Percentiles rank a stretch among this genome's conserved stretches.
These are phyloP conservation scores for Antigone vipio DNA, from an alignment of 2,113 vertebrate genomes.

Conservation along the genomic window DNA sequence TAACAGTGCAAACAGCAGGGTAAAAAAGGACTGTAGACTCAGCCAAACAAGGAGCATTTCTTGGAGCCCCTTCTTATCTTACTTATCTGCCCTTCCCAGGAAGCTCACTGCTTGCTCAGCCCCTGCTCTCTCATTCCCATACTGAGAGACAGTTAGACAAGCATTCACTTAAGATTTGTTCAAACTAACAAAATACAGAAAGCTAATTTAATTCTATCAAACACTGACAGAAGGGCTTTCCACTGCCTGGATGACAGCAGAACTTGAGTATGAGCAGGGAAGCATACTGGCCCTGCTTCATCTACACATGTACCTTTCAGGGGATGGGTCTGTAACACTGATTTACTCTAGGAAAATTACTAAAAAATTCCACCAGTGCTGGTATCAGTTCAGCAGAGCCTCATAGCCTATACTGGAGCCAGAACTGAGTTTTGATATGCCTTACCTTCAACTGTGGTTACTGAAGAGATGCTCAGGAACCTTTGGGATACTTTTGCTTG, in stretches of 20 bases:
- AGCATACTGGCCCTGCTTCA: not conserved
- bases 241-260: not conserved
- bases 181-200: not conserved
- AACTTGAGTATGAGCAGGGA: not conserved
- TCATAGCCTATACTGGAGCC: not conserved
- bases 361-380: not conserved
- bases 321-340: not conserved
- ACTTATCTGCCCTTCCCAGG: not conserved
- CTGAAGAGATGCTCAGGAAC: not conserved
- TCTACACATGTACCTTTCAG: fast-evolving
- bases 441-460: not conserved
- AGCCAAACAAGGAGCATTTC: not conserved
- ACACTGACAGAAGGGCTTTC: not conserved
- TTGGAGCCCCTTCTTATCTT: not conserved
- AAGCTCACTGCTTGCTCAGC: not conserved
- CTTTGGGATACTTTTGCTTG: not conserved
- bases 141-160: not conserved
- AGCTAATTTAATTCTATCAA: not conserved
- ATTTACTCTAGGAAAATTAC: not conserved
- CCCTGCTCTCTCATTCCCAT: not conserved
- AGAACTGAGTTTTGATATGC: not conserved
- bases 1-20: not conserved
- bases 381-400: not conserved
- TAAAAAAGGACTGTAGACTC: not conserved
- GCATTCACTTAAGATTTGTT: not conserved